A percentile compares a stretch with the other conserved stretches of the same genome.
phyloP scores from a whole-genome alignment of 2,797 vertebrate genomes.

The Hydrophis major region DNA sequence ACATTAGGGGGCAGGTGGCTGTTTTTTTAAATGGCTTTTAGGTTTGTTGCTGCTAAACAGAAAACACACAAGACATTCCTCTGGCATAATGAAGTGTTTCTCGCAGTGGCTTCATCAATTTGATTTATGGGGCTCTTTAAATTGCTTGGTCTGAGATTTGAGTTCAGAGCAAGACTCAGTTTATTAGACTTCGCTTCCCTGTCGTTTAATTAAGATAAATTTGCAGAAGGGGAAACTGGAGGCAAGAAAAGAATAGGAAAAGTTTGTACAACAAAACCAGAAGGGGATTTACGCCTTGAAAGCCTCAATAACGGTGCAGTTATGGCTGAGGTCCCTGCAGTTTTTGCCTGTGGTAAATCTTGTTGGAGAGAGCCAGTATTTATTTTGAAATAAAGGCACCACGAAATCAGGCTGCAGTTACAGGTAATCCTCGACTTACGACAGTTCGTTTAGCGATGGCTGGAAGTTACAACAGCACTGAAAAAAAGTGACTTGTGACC shows the following conservation, averaged over 20 bases:
- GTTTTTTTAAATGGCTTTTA: background rate
- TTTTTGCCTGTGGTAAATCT: background rate
- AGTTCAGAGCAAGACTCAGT: background rate
- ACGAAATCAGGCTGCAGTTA: no score
- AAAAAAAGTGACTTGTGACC: background rate
- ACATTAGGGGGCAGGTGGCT: background rate
- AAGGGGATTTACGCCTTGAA: no score
- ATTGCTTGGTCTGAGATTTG: background rate
- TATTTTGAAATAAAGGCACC: background rate
- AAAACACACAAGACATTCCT: background rate
- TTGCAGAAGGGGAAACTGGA: background rate
- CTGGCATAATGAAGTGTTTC: background rate
- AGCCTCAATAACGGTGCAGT: background rate
- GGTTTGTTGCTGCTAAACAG: background rate
- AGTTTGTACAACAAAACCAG: background rate
- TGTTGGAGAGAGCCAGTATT: background rate
- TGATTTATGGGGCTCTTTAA: background rate
- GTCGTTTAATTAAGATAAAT: constrained; percentile 7
- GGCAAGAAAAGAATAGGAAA: background rate
- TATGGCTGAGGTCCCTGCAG: background rate
- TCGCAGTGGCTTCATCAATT: background rate
- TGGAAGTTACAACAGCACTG: background rate
- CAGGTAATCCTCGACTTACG: background rate
- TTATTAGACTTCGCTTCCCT: background rate
- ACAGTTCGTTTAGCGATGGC: background rate